phyloP scores from a whole-genome alignment of 2,797 vertebrate genomes.

The Eleutherodactylus coqui region DNA sequence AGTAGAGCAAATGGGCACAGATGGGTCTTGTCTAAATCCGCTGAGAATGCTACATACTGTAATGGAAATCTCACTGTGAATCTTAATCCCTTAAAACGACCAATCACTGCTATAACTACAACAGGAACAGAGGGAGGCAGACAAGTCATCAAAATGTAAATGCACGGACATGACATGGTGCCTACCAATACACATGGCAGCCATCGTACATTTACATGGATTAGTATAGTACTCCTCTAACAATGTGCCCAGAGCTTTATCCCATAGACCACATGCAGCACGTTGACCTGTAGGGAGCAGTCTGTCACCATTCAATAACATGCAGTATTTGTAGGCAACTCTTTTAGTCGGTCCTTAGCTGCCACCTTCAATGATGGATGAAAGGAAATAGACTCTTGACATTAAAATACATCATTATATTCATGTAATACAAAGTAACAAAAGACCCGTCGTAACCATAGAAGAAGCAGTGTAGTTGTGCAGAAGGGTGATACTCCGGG shows the following conservation, averaged over 20 bases:
- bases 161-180: background rate
- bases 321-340: background rate
- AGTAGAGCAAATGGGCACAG: conserved; percentile 29
- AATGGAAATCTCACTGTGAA: conserved; percentile 31
- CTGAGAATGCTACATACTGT: conserved; percentile 15
- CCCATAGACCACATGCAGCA: background rate
- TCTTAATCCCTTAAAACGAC: conserved; percentile 27
- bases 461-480: too few relatives aligned
- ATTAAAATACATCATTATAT: too few relatives aligned
- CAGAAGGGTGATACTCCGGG: too few relatives aligned
- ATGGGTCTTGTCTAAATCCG: conserved; percentile 43
- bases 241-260: background rate
- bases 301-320: background rate
- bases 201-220: background rate
- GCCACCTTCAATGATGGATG: too few relatives aligned
- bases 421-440: too few relatives aligned
- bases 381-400: too few relatives aligned
- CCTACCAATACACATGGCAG: background rate
- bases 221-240: background rate
- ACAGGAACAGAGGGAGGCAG: background rate
- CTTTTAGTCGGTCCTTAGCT: background rate
- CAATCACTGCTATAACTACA: conserved; percentile 9
- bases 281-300: background rate
- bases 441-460: too few relatives aligned
- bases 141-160: background rate